Percentiles rank a stretch among this genome's conserved stretches.
phyloP scores from a whole-genome alignment of 37 sponge, comb jelly and placozoan species.

The Mnemiopsis leidyi region DNA sequence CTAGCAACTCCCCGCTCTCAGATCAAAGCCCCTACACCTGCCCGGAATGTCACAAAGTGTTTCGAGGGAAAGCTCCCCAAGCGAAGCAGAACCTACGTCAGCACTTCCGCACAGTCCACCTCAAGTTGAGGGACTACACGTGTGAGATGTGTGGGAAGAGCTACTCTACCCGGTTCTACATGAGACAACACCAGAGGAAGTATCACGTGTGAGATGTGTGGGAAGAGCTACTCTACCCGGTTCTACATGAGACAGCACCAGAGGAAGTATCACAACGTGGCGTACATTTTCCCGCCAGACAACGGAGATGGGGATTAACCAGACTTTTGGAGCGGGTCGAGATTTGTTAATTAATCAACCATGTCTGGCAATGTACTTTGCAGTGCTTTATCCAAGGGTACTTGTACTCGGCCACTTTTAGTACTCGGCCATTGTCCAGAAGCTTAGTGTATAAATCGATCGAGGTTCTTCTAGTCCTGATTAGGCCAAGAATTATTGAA shows the following conservation, averaged over 20 bases:
- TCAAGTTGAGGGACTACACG: background rate
- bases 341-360: too few species aligned
- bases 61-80: background rate
- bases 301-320: too few species aligned
- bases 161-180: background rate
- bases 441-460: too few species aligned
- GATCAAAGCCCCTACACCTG: background rate
- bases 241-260: background rate
- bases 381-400: too few species aligned
- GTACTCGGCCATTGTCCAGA: too few species aligned
- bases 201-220: background rate
- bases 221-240: background rate
- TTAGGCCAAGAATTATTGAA: too few species aligned
- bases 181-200: background rate
- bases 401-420: too few species aligned
- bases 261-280: background rate
- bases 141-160: background rate
- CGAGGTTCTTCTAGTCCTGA: too few species aligned
- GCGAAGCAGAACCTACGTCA: background rate
- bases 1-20: background rate
- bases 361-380: too few species aligned
- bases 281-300: too few species aligned
- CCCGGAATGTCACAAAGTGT: background rate
- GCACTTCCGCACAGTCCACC: conserved; percentile 33
- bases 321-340: too few species aligned